Base-by-base conservation (phyloP, 2,797 vertebrate genomes). In the Sebastes kiyomatsui region DNA sequence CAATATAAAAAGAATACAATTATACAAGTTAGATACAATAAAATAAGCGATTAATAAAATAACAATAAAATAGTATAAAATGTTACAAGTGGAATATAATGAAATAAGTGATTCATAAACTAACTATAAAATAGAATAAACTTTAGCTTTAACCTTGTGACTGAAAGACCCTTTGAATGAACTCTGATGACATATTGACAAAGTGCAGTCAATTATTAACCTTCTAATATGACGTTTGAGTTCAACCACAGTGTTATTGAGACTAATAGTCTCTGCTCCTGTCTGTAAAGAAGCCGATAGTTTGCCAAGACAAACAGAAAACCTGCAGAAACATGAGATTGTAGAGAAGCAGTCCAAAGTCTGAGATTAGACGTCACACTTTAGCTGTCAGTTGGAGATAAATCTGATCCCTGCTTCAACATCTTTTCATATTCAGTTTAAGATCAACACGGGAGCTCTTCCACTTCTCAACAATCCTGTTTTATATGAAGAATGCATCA, bases 271-370 rank as follows among this genome's bases (percentile, higher is more conserved):
- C 2, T 1, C 3, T 1, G 1, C 18, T 22, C 27, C 18, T 7
- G n/a, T 46, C 28, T 27, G 54, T 6, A 18, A 59, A 67, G 6
- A 27, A 3, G 8, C 2, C 18, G 5, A 35, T 2, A 60, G 32
- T 13, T 16, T 6, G 11, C 33, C 16, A 35, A 52, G 23, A 66
- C 18, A 70, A 70, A 70, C 54, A 75, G 32, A 58, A 13, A 60
- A 38, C 2, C 70, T 61, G 35, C 62, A 72, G 33, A 9, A 35
- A 54, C 35, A 11, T 0, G 4, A 54, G 66, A 25, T 5, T 33
- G 33, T 23, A 16, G 32, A 62, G 10, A 4, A 32, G n/a, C 4
- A 22, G 72, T 71, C 79, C 67, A 59, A 81, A 81, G 72, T 75
- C 27, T 5, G 18, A 54, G 55, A 33, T n/a, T 16, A 7, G 28